Evolutionary conservation across 92 coral and sea anemone genomes (phyloP).

Genomic region (Epizoanthus ramosus): DNA sequence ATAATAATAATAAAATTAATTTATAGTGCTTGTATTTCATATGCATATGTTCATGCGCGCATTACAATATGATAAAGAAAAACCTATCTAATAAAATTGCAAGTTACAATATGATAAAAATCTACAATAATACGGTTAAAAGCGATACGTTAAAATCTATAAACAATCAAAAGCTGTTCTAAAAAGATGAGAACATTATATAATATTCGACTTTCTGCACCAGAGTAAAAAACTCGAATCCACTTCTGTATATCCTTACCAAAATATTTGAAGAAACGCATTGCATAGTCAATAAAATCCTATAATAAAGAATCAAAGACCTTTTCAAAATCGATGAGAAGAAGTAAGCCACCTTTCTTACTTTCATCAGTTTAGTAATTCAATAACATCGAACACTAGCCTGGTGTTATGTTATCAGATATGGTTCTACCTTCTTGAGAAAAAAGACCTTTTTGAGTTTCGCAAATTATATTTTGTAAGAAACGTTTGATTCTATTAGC

Average conservation of each 20-base stretch:
- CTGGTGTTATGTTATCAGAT: neutral
- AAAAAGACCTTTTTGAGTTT: neutral
- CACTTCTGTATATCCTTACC: neutral
- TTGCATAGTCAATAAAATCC: neutral
- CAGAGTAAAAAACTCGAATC: neutral
- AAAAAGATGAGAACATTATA: no score
- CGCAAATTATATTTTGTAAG: no score
- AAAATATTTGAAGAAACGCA: neutral
- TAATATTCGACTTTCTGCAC: neutral
- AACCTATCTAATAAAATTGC: no score
- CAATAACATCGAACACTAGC: neutral
- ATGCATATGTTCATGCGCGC: no score
- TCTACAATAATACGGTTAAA: no score
- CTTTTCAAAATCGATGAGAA: neutral
- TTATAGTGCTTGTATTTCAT: no score
- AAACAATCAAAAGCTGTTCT: no score
- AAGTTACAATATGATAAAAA: no score
- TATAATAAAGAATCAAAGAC: neutral
- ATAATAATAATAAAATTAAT: no score
- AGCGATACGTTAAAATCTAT: no score
- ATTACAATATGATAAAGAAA: no score
- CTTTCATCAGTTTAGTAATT: neutral
- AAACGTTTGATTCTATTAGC: no score
- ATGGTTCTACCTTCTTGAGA: neutral
- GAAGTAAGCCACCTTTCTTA: neutral